Conservation (phyloP, 2,113 vertebrate genomes). For the Microcebus ravelobensis region DNA sequence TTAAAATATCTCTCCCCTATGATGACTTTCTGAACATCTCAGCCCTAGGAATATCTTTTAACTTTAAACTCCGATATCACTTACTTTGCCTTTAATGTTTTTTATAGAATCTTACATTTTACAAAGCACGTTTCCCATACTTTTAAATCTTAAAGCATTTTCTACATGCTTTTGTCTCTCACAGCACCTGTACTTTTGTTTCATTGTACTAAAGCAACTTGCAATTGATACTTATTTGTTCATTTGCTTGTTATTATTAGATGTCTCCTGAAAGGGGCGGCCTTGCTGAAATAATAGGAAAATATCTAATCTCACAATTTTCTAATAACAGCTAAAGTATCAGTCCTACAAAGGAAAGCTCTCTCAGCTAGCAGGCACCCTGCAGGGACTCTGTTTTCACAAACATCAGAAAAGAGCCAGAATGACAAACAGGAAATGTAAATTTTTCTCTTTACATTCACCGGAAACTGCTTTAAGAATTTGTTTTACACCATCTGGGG, state of each 20-base stretch:
- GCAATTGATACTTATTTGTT: not conserved
- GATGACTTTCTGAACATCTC: not conserved
- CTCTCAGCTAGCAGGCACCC: too few relatives aligned
- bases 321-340: too few relatives aligned
- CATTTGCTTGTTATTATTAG: not conserved
- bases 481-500: too few relatives aligned
- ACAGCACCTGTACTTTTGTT: not conserved
- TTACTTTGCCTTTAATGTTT: not conserved
- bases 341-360: too few relatives aligned
- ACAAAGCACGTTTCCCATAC: not conserved
- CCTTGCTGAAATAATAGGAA: too few relatives aligned
- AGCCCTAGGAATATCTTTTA: not conserved
- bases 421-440: too few relatives aligned
- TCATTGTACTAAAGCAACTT: not conserved
- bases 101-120: not conserved
- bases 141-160: constrained; percentile 5
- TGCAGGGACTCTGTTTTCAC: too few relatives aligned
- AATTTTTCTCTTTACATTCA: too few relatives aligned
- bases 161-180: not conserved
- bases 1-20: not conserved
- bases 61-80: not conserved
- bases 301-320: too few relatives aligned
- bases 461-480: too few relatives aligned
- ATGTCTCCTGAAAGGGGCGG: not conserved
- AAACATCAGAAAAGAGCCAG: too few relatives aligned